phyloP scores from a whole-genome alignment of 2,113 vertebrate species.

The Eupsittula cactorum region DNA sequence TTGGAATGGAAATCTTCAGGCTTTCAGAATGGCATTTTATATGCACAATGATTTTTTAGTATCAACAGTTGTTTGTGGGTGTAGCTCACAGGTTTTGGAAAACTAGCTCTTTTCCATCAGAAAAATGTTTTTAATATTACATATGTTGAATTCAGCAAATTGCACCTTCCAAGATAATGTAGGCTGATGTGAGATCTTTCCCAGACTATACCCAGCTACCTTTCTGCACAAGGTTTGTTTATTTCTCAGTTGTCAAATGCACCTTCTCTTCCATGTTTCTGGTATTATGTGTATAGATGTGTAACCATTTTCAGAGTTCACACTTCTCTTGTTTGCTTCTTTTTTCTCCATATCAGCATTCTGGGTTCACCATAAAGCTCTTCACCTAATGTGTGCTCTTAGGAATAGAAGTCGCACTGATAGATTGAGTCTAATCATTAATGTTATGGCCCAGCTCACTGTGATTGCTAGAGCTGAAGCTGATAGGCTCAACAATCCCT shows the following conservation, averaged over 20 bases:
- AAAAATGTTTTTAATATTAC: neutral
- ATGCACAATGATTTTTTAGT: slow-evolving; percentile 1
- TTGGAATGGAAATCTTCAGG: neutral
- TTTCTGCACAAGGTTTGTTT: neutral
- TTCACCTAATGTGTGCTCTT: neutral
- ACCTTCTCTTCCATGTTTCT: neutral
- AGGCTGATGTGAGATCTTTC: neutral
- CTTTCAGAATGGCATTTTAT: neutral
- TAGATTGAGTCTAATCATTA: neutral
- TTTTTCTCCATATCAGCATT: neutral
- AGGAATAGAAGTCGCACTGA: neutral
- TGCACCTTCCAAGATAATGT: neutral
- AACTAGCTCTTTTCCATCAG: neutral
- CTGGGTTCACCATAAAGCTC: neutral
- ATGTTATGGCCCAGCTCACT: neutral
- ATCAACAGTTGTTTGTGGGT: slow-evolving; percentile 26
- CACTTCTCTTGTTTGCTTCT: neutral
- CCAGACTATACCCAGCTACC: neutral
- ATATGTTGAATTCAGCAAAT: neutral
- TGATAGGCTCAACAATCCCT: neutral
- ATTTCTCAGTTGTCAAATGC: neutral
- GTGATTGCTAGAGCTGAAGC: neutral
- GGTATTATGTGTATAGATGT: neutral
- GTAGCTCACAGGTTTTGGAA: neutral
- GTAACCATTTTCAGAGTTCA: neutral